Conservation (phyloP, 2,113 vertebrate genomes). For the Theropithecus gelada region DNA sequence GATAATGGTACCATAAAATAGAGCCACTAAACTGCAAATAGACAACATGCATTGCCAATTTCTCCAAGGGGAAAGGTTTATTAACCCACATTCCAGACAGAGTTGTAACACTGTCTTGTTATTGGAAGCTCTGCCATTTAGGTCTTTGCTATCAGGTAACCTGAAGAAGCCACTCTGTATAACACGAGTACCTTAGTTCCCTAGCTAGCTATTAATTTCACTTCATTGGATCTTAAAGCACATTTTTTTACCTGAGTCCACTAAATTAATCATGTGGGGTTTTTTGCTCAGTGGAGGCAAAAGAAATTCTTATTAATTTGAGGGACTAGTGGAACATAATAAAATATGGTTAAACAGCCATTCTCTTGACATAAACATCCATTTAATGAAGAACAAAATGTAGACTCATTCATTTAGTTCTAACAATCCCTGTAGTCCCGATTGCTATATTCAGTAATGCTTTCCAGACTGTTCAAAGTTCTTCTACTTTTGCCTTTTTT, state of each 20-base stretch:
- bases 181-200: neutral
- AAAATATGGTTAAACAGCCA: neutral
- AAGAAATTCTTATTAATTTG: slow-evolving; percentile 30
- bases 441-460: neutral
- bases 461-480: neutral
- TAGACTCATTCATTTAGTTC: neutral
- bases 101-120: neutral
- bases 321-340: neutral
- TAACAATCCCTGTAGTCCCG: neutral
- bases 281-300: slow-evolving; percentile 26
- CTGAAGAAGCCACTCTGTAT: neutral
- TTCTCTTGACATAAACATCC: slow-evolving; percentile 18
- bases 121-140: neutral
- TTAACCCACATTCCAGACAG: slow-evolving; percentile 9
- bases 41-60: slow-evolving; percentile 16
- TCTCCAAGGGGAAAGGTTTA: slow-evolving; percentile 31
- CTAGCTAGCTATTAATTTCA: slow-evolving; percentile 19
- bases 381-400: slow-evolving; percentile 43
- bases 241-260: neutral
- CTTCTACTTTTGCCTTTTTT: neutral
- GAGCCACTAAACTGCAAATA: neutral
- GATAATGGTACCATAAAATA: slow-evolving; percentile 24
- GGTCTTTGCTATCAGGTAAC: neutral
- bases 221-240: neutral
- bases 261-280: neutral